A percentile compares a stretch with the other conserved stretches of the same genome.
phyloP scores from a whole-genome alignment of 2,888 invertebrate species.

The Hypomecis punctinalis region DNA sequence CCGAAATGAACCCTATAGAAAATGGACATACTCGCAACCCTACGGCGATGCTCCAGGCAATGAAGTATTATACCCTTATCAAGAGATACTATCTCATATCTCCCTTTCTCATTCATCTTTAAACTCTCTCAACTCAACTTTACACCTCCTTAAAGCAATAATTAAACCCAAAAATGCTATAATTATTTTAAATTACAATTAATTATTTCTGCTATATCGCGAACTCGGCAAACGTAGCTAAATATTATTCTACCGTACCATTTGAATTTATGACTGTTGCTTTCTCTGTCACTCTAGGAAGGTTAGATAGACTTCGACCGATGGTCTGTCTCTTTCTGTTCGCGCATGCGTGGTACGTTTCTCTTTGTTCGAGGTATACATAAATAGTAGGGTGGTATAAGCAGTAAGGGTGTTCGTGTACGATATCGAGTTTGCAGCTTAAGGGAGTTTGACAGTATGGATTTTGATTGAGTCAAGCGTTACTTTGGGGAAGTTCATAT shows the following conservation, averaged over 20 bases:
- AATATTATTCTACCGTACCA: constrained; percentile 38
- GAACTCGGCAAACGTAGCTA: constrained; percentile 21
- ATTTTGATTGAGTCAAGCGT: not conserved
- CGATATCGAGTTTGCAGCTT: not conserved
- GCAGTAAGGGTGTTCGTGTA: constrained; percentile 24
- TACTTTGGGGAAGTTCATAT: no score
- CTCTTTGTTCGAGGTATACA: constrained; percentile 52
- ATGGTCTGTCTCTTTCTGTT: constrained; percentile 43
- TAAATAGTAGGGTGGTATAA: constrained; percentile 11
- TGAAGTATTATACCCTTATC: no score
- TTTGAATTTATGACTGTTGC: constrained; percentile 58
- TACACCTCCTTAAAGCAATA: constrained; percentile 9
- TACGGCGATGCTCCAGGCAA: no score
- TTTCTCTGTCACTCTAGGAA: constrained; percentile 42
- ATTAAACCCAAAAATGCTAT: constrained; percentile 13
- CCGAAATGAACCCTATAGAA: no score
- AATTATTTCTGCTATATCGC: constrained; percentile 25
- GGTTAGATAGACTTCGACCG: constrained; percentile 49
- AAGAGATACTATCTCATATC: not conserved
- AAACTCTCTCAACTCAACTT: constrained; percentile 5
- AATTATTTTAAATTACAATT: constrained; percentile 30
- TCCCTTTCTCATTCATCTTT: not conserved
- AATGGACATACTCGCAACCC: no score
- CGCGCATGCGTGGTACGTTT: constrained; percentile 53
- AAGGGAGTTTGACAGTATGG: not conserved